phyloP scores from a whole-genome alignment of 2,888 invertebrate species.

The Drosophila rellima region DNA sequence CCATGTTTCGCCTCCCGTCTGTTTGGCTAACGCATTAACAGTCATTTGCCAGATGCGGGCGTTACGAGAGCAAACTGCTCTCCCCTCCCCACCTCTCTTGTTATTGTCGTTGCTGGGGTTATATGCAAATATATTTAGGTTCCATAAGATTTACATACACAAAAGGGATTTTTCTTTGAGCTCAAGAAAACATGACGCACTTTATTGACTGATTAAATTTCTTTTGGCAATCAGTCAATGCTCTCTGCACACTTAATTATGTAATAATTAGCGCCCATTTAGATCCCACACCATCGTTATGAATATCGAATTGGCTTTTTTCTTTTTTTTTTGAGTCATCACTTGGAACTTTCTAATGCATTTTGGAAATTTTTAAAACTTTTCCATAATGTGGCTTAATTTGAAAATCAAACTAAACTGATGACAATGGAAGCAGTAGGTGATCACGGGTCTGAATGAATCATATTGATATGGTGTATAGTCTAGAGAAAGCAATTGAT shows the following conservation, averaged over 20 bases:
- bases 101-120: conserved; percentile 29
- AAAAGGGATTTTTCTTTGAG: conserved; percentile 24
- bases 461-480: conserved; percentile 28
- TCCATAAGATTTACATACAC: conserved; percentile 18
- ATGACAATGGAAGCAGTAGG: conserved; percentile 33
- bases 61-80: conserved; percentile 26
- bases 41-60: conserved; percentile 44
- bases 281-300: conserved; percentile 32
- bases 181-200: conserved; percentile 21
- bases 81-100: not conserved
- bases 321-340: conserved; percentile 23
- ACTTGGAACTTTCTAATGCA: conserved; percentile 69
- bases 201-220: conserved; percentile 46
- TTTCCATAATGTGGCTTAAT: conserved; percentile 57
- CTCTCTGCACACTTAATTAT: conserved; percentile 53
- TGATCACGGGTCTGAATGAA: conserved; percentile 53
- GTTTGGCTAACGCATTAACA: conserved; percentile 64
- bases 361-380: conserved; percentile 56
- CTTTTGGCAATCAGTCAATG: conserved; percentile 49
- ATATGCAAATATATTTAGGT: conserved; percentile 62
- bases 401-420: conserved; percentile 51
- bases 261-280: conserved; percentile 47
- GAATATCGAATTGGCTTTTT: conserved; percentile 3
- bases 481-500: conserved; percentile 29
- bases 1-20: conserved; percentile 27